Evolutionary conservation across 2,888 invertebrate species (phyloP).

Genomic region (Prosopocoilus inquinatus): DNA sequence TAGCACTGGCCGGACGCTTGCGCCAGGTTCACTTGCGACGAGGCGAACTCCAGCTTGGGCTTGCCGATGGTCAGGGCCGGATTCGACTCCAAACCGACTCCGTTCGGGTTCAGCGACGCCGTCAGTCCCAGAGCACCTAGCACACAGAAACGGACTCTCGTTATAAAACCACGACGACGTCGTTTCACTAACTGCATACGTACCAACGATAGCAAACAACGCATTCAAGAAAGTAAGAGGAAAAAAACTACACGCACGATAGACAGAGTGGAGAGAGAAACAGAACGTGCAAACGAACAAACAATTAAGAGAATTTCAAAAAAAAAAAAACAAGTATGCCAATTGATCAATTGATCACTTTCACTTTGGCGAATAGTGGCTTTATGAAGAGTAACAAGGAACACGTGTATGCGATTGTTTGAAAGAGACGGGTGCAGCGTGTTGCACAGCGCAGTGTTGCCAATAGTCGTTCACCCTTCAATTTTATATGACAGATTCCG

Average conservation of each 20-base stretch:
- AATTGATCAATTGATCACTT: no score
- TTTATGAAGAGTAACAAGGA: no score
- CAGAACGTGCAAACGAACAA: not conserved
- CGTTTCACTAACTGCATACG: not conserved
- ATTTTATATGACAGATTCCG: no score
- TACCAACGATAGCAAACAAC: slow-evolving; percentile 4
- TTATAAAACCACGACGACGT: not conserved
- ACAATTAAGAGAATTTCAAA: no score
- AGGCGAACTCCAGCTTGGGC: slow-evolving; percentile 56
- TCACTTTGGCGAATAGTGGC: no score
- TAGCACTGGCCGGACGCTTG: slow-evolving; percentile 44
- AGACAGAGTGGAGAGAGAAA: slow-evolving; percentile 1
- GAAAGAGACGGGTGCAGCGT: no score
- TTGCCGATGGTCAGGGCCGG: slow-evolving; percentile 54
- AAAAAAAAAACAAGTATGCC: no score
- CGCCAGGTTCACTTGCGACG: slow-evolving; percentile 44
- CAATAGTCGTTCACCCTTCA: no score
- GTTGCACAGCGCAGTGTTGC: no score
- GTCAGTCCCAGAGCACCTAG: slow-evolving; percentile 56
- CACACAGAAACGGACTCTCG: slow-evolving; percentile 12
- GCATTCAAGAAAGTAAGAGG: not conserved
- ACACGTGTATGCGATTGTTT: no score
- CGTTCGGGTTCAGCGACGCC: slow-evolving; percentile 65
- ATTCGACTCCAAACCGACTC: slow-evolving; percentile 61
- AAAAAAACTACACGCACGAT: not conserved